Conservation (phyloP, 2,113 vertebrate species). For the Lophotis ruficrista region DNA sequence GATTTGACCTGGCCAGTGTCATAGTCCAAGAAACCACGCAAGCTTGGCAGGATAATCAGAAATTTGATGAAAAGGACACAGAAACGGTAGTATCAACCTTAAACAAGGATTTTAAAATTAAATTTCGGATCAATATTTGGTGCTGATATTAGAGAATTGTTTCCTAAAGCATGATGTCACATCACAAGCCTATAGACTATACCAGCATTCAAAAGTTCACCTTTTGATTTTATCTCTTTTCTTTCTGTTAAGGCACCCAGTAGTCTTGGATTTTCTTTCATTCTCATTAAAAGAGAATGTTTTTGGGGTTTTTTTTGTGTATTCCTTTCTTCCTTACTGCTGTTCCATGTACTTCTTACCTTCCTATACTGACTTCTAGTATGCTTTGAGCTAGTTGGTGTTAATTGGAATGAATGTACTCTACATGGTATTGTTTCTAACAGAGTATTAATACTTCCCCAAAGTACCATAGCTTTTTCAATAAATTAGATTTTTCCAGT, state of each 20-base stretch:
- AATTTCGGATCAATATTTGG: neutral
- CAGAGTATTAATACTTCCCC: neutral
- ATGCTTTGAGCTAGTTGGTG: neutral
- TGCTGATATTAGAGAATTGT: neutral
- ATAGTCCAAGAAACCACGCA: neutral
- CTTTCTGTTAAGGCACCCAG: neutral
- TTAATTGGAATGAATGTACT: neutral
- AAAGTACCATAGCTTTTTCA: neutral
- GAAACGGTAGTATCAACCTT: rapidly evolving
- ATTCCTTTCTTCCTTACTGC: neutral
- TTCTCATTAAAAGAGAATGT: neutral
- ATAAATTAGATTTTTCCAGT: neutral
- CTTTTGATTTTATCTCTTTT: neutral
- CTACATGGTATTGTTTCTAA: neutral
- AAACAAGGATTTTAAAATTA: neutral
- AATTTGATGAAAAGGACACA: neutral
- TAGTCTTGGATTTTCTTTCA: neutral
- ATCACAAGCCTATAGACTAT: neutral
- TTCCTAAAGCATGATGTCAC: neutral
- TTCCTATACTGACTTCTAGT: neutral
- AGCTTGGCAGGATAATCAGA: neutral
- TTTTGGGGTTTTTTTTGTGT: neutral
- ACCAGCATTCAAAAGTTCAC: neutral
- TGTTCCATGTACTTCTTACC: neutral
- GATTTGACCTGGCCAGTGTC: neutral